Evolutionary conservation across 2,888 invertebrate species (phyloP), one percentile per base, ranked within the genome.

Genomic region (Spisula solida): DNA sequence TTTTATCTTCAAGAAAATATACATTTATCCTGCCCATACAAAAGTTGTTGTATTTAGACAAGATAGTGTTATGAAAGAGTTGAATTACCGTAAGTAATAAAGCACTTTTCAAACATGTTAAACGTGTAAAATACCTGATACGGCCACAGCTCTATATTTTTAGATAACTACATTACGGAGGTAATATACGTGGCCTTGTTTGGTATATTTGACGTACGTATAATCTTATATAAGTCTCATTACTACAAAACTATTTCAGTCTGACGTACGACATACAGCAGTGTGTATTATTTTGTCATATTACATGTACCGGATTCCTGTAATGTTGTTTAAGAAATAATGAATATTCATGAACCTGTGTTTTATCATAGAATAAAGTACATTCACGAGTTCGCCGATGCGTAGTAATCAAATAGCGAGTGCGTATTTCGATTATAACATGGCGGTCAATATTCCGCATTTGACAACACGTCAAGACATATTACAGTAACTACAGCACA

Each of bases 71-170:
- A 75, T 75, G 75, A 75, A 75, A 31, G 75, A 34, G 75, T 75
- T 75, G 1, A 75, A 31, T 75, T 75, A 75, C 34, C 2, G 31
- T 12, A 31, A 14, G 75, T 75, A 34, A 75, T 75, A 25, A 31
- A 66, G 75, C 31, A 75, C 34, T 75, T 34, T 75, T 75, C 75
- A 75, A 34, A 75, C 75, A 31, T 31, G 6, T 31, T 8, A 25
- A 41, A 34, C 75, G 75, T 75, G 75, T 75, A 66, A 66, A 66
- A 66, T n/a, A 66, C 25, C 25, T 66, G 60, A 66, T 66, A 66
- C 1, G 60, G 25, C 25, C n/a, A 41, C 41, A 66, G 12, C 0
- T 41, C 8, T 66, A 25, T 66, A 66, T 25, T 66, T n/a, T n/a
- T n/a, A n/a, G 60, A 66, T 66, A 25, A 66, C 60, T 66, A 25